Base-by-base conservation (phyloP, 1,140 invertebrate species). In the Globodera rostochiensis region DNA sequence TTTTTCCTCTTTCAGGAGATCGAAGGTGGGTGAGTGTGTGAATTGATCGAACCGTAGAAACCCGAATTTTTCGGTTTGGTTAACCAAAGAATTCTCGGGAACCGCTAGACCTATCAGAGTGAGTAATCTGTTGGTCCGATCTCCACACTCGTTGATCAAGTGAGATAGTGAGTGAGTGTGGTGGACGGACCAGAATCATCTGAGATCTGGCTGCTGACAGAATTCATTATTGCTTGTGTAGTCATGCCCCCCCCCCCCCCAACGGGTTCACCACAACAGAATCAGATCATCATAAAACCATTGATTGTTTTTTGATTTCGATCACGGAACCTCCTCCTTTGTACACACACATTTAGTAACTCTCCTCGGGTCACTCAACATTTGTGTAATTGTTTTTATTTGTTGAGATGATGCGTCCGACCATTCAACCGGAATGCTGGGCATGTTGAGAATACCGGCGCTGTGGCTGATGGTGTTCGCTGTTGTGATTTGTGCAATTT, bases 1-100 rank as follows among this genome's bases (percentile, higher is more conserved):
- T 92, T 92, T 57, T 92, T 94, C 69, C 92, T 94, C 1, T 91
- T 91, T 94, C 84, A 95, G 93, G 0, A 92, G 5, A 66, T 82
- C 46, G 83, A 82, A 70, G 84, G 84, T 84, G 50, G 53, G 60
- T 19, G 57, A 60, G 69, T 5, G 25, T 25, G 0, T 25, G 25
- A 25, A 25, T 1, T 25, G 25, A 25, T 25, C 25, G 25, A 25
- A 25, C 25, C 25, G 25, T 25, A 25, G 25, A 25, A 71, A 60
- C 19, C 6, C 49, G 11, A 50, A 3, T 50, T 7, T 7, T 50
- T 50, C 49, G 49, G 6, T 50, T 50, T 50, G 11, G 15, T 36
- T 15, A 69, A 69, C 25, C 25, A 25, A 25, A 25, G 25, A 25
- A 25, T 25, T 25, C 25, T 1, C 25, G 25, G 25, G 25, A 25